These are phyloP conservation scores for Oreortyx pictus DNA, from an alignment of 2,797 vertebrate genomes.

Conservation along the genomic window DNA sequence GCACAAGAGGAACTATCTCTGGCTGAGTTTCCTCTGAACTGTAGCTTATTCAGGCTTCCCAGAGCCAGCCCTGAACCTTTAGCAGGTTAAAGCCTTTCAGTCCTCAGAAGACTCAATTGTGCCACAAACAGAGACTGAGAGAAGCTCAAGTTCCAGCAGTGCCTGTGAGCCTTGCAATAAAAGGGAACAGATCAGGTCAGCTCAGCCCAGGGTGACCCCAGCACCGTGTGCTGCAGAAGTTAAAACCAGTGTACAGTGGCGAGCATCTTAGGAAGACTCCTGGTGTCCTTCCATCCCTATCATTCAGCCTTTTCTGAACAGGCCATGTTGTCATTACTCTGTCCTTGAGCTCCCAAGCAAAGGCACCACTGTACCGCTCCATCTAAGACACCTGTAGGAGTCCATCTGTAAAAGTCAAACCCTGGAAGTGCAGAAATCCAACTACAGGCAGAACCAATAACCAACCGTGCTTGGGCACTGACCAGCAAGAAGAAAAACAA, in stretches of 20 bases:
- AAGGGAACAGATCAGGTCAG: background rate
- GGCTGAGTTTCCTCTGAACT: background rate
- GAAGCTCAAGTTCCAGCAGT: background rate
- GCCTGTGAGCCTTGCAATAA: background rate
- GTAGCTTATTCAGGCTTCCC: background rate
- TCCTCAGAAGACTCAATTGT: background rate
- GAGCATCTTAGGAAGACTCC: background rate
- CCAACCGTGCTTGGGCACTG: background rate
- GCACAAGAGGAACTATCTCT: background rate
- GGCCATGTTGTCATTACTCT: background rate
- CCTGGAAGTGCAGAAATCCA: background rate
- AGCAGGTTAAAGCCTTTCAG: background rate
- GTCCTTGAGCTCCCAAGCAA: background rate
- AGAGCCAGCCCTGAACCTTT: background rate
- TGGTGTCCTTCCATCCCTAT: background rate
- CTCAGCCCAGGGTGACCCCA: background rate
- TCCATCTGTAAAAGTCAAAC: background rate
- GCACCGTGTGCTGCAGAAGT: fast-evolving
- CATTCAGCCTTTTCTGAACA: background rate
- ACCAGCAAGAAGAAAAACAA: background rate
- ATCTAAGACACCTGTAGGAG: fast-evolving
- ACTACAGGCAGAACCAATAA: background rate
- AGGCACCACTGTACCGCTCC: background rate
- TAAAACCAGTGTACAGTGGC: fast-evolving
- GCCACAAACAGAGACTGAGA: background rate